Base-by-base conservation (phyloP, 2,113 vertebrate genomes). In the Anoura caudifer region DNA sequence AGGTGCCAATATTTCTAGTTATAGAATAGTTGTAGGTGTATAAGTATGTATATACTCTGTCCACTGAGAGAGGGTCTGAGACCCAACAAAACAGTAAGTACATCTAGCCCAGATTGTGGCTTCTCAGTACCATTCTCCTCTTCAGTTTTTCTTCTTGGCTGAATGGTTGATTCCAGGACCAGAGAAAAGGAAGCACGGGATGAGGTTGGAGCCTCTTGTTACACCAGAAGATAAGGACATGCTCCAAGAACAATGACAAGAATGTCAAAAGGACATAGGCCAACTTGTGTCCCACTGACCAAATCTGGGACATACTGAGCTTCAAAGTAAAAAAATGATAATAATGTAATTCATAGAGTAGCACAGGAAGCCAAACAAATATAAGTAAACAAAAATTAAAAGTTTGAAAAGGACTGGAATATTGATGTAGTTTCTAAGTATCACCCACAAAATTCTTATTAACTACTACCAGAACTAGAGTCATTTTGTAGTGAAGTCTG, bases 371-470 rank as follows among this genome's bases (percentile, higher is more conserved):
- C n/a, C 13, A 31, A 11, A 76, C 73, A 76, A 11, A 24, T 67
- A 3, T 79, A 75, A 85, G 28, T 33, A 76, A 54, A 59, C n/a
- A 56, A 16, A 56, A 77, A 77, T 19, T 69, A 22, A 83, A 95
- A 81, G 28, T 90, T 83, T 87, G 72, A 87, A 73, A 82, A 73
- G 45, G 16, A 73, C 13, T 92, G 26, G 45, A 73, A 75, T 73
- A 70, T 80, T 88, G 84, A 76, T 72, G 70, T 72, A 82, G 36
- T 89, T 95, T 96, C 52, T 86, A 82, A 67, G 52, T 31, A 73
- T 75, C 6, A 72, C 16, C 61, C 45, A 81, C 50, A 67, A 72
- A 96, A 85, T 50, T 91, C 50, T 36, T 81, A 69, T 3, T 84
- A 69, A 47, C 82, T 88, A 86, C 24, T 59, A 81, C 72, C 36